phyloP scores from a whole-genome alignment of 2,888 invertebrate species.

The Nemotelus nigrinus region DNA sequence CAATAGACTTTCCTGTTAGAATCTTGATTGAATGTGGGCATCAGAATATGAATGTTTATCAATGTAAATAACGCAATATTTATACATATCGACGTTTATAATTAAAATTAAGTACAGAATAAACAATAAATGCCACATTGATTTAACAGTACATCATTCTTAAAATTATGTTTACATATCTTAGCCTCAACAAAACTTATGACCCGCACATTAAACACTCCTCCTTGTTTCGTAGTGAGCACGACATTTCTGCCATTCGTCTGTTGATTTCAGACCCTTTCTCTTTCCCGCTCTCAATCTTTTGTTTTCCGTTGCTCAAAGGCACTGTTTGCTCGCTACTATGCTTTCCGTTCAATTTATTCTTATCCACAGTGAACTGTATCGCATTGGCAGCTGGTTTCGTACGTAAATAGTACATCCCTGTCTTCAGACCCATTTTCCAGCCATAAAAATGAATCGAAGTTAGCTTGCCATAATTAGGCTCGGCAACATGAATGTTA shows the following conservation, averaged over 20 bases:
- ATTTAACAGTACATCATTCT: too few species aligned
- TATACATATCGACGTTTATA: too few species aligned
- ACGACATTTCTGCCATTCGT: slow-evolving; percentile 78
- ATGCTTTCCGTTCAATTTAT: slow-evolving; percentile 63
- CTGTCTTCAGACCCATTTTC: slow-evolving; percentile 95
- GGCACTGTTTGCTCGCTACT: background rate
- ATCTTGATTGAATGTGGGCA: too few species aligned
- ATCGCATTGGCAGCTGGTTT: slow-evolving; percentile 93
- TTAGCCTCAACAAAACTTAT: slow-evolving; percentile 60
- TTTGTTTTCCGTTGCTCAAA: background rate
- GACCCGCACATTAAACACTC: slow-evolving; percentile 85
- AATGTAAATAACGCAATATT: too few species aligned
- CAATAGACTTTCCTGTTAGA: too few species aligned
- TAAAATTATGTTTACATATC: background rate
- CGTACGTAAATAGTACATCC: slow-evolving; percentile 94
- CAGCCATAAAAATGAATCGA: slow-evolving; percentile 97
- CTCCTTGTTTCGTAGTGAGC: slow-evolving; percentile 84
- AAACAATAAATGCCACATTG: too few species aligned
- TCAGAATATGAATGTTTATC: too few species aligned
- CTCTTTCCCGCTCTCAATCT: background rate
- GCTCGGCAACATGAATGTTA: slow-evolving; percentile 92
- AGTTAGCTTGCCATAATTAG: slow-evolving; percentile 86
- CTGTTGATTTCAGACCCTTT: slow-evolving; percentile 54
- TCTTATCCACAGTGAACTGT: slow-evolving; percentile 91
- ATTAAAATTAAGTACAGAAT: too few species aligned